A percentile compares a stretch with the other conserved stretches of the same genome.
Evolutionary conservation across 1,140 invertebrate species (phyloP).

Genomic region (Apis laboriosa): DNA sequence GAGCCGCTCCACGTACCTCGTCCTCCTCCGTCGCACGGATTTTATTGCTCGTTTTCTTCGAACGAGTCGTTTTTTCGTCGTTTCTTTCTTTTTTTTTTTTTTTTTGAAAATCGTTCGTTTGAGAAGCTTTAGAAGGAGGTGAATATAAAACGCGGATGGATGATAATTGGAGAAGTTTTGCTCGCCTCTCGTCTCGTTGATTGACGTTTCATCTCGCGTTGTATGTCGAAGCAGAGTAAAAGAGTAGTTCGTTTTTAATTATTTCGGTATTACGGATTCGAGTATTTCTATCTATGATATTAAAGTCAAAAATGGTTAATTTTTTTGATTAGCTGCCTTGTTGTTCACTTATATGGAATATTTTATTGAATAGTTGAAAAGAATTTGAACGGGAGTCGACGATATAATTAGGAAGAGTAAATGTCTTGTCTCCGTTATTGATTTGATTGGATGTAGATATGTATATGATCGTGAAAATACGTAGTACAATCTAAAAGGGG

Average conservation of each 20-base stretch:
- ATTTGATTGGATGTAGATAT: neutral
- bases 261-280: too few species aligned
- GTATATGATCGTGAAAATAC: neutral
- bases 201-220: neutral
- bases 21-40: neutral
- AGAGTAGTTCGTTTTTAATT: too few species aligned
- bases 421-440: constrained; percentile 1
- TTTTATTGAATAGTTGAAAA: neutral
- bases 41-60: neutral
- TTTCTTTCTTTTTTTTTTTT: neutral
- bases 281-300: too few species aligned
- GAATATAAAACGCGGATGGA: neutral
- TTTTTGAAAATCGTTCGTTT: neutral
- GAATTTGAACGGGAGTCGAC: neutral
- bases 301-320: too few species aligned
- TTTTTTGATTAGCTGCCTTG: too few species aligned
- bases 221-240: too few species aligned
- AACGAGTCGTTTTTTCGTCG: too few species aligned
- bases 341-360: neutral
- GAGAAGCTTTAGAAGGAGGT: neutral
- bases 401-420: neutral
- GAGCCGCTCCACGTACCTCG: neutral
- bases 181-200: neutral
- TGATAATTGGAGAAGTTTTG: neutral
- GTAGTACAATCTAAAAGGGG: neutral